Conservation (phyloP, 2,888 invertebrate species). For the Syrphus vitripennis region DNA sequence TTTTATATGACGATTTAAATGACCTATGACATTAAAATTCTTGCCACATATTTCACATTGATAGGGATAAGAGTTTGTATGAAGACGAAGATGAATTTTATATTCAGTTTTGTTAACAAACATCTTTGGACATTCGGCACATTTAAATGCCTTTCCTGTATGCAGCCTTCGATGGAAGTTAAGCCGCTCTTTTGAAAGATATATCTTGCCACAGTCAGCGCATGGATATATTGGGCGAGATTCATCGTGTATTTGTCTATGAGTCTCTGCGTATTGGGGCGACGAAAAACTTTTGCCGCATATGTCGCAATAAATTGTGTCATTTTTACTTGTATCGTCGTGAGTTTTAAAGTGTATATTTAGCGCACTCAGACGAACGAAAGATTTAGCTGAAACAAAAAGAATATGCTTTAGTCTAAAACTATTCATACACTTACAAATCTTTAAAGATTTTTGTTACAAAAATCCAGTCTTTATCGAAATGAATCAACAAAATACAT, state of each 20-base stretch:
- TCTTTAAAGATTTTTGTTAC: too few relatives aligned
- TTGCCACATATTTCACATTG: slow-evolving; percentile 34
- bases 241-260: slow-evolving; percentile 3
- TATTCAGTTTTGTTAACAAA: slow-evolving; percentile 29
- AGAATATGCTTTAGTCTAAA: background rate
- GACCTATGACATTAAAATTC: slow-evolving; percentile 29
- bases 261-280: background rate
- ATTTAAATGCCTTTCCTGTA: slow-evolving; percentile 30
- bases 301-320: background rate
- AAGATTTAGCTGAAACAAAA: slow-evolving; percentile 47
- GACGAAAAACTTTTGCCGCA: slow-evolving; percentile 26
- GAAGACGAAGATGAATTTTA: slow-evolving; percentile 45
- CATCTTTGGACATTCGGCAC: slow-evolving; percentile 36
- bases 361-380: background rate
- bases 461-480: too few relatives aligned
- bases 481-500: too few relatives aligned
- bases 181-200: slow-evolving; percentile 39
- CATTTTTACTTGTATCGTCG: background rate
- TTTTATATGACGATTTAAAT: slow-evolving; percentile 21
- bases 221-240: slow-evolving; percentile 41
- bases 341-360: slow-evolving; percentile 31
- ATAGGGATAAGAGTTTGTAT: slow-evolving; percentile 32
- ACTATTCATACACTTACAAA: background rate
- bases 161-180: slow-evolving; percentile 16
- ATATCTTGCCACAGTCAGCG: slow-evolving; percentile 70